phyloP scores from a whole-genome alignment of 2,888 invertebrate species.

The Phasia obesa region DNA sequence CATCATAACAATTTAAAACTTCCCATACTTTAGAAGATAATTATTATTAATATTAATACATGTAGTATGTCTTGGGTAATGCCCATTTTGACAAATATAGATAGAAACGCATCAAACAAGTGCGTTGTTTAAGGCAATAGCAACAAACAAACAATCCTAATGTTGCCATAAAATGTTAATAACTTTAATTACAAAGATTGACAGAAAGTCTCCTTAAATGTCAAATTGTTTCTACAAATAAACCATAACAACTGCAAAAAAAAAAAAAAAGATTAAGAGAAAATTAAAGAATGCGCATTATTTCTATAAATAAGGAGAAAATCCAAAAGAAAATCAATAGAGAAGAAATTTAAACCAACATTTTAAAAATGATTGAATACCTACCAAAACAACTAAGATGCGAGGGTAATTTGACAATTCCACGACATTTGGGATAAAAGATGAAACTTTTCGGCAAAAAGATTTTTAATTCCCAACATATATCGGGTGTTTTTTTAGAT shows the following conservation, averaged over 20 bases:
- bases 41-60: conserved; percentile 27
- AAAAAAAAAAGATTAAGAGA: background rate
- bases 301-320: conserved; percentile 22
- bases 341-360: conserved; percentile 3
- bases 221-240: conserved; percentile 22
- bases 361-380: conserved; percentile 31
- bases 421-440: too few relatives aligned
- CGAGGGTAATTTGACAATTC: too few relatives aligned
- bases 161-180: conserved; percentile 64
- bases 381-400: conserved; percentile 20
- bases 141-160: conserved; percentile 28
- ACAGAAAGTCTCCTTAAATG: conserved; percentile 68
- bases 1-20: conserved; percentile 61
- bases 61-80: conserved; percentile 57
- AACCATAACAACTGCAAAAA: conserved; percentile 8
- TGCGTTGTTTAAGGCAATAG: conserved; percentile 2
- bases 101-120: conserved; percentile 54
- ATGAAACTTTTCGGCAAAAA: too few relatives aligned
- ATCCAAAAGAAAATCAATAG: conserved; percentile 19
- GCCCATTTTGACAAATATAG: conserved; percentile 67
- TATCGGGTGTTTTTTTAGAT: too few relatives aligned
- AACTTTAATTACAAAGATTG: conserved; percentile 69
- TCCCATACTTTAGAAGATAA: conserved; percentile 52
- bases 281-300: conserved; percentile 30
- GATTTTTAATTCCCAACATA: too few relatives aligned